Conservation (phyloP, 2,888 invertebrate species). For the Carabus problematicus region DNA sequence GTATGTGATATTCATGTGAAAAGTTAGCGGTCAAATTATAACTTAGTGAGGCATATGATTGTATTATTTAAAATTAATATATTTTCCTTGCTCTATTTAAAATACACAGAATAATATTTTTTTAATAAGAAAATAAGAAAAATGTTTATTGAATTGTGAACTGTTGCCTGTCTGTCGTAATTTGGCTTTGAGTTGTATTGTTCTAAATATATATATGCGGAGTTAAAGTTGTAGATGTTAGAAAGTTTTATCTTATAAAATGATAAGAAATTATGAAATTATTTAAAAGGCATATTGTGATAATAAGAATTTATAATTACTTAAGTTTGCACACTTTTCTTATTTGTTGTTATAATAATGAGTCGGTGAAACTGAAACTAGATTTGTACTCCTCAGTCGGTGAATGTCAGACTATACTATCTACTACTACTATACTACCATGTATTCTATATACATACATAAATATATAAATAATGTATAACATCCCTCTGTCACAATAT, state of each 20-base stretch:
- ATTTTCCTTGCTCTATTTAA: slow-evolving; percentile 9
- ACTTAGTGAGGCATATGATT: slow-evolving; percentile 37
- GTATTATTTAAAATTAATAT: slow-evolving; percentile 36
- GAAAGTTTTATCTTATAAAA: slow-evolving; percentile 38
- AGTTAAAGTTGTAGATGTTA: slow-evolving; percentile 42
- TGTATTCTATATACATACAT: too few species aligned
- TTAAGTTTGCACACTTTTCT: slow-evolving; percentile 22
- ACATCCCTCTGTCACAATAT: too few species aligned
- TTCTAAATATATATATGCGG: slow-evolving; percentile 40
- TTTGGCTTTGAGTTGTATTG: slow-evolving; percentile 42
- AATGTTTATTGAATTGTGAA: slow-evolving; percentile 24
- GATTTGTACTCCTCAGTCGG: too few species aligned
- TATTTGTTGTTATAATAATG: slow-evolving; percentile 8
- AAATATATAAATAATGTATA: too few species aligned
- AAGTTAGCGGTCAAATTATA: slow-evolving; percentile 39
- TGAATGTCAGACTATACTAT: too few species aligned
- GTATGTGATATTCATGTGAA: slow-evolving; percentile 43
- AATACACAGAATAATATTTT: slow-evolving; percentile 32
- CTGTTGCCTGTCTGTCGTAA: slow-evolving; percentile 38
- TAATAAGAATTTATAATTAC: slow-evolving; percentile 34
- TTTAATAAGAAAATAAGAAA: slow-evolving; percentile 22
- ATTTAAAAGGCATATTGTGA: slow-evolving; percentile 43
- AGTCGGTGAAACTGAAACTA: too few species aligned
- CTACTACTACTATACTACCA: too few species aligned
- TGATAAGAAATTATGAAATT: slow-evolving; percentile 37